Conservation (phyloP, 2,797 vertebrate genomes). For the Urocyon cinereoargenteus region DNA sequence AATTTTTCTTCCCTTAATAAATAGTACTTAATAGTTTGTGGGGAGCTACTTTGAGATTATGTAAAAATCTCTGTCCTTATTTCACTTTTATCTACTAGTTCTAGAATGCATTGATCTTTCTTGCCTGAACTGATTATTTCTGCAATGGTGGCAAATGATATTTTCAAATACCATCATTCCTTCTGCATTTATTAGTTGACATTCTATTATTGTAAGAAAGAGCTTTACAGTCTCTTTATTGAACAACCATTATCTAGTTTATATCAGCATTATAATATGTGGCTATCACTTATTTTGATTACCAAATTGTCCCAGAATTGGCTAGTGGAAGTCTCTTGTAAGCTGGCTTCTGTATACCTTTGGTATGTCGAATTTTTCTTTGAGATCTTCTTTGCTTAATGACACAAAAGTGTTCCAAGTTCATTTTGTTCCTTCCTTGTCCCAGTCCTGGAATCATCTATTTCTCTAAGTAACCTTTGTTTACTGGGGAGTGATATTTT, state of each 20-base stretch:
- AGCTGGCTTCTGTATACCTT: neutral
- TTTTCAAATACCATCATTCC: neutral
- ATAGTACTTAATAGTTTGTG: neutral
- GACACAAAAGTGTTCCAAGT: neutral
- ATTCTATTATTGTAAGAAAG: neutral
- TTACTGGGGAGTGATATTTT: neutral
- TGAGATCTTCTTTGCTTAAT: neutral
- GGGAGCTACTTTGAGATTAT: neutral
- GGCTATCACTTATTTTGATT: neutral
- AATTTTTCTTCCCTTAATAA: neutral
- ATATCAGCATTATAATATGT: neutral
- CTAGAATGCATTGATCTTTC: neutral
- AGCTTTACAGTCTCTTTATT: neutral
- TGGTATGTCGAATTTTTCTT: neutral
- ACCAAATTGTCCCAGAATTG: neutral
- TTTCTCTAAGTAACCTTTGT: neutral
- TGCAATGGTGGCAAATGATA: neutral
- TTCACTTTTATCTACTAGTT: neutral
- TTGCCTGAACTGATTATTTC: slow-evolving; percentile 37
- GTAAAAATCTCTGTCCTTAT: neutral
- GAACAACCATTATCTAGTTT: neutral
- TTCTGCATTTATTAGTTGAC: neutral
- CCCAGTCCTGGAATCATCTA: neutral
- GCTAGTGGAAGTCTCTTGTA: neutral
- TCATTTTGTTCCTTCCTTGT: neutral